A percentile compares a stretch with the other conserved stretches of the same genome.
These are phyloP conservation scores for Pantherophis vulpinus DNA, from an alignment of 2,797 vertebrate genomes.

Conservation along the genomic window DNA sequence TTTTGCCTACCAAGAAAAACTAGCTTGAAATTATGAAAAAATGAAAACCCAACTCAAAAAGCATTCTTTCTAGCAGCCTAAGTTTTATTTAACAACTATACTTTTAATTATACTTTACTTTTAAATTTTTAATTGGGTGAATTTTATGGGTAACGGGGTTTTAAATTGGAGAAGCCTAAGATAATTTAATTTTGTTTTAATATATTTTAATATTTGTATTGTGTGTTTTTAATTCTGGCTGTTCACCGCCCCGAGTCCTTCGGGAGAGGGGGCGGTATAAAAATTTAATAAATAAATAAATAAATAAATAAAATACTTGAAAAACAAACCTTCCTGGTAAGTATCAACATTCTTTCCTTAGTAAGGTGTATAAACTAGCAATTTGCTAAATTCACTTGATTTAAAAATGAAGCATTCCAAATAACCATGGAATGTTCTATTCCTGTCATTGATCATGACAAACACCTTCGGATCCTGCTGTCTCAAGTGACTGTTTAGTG, in stretches of 20 bases:
- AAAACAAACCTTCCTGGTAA: not conserved
- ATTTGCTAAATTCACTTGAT: not conserved
- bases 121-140: too few species aligned
- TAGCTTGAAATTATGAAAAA: not conserved
- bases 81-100: not conserved
- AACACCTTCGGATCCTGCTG: not conserved
- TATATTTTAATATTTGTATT: too few species aligned
- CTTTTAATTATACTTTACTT: too few species aligned
- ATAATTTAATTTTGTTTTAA: too few species aligned
- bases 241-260: too few species aligned
- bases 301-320: too few species aligned
- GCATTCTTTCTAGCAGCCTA: not conserved
- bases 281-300: too few species aligned
- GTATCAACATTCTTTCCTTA: not conserved
- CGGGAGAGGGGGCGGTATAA: too few species aligned
- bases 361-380: constrained; percentile 4
- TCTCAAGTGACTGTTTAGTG: not conserved
- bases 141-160: too few species aligned
- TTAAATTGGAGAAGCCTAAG: too few species aligned
- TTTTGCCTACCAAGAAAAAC: not conserved
- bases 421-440: not conserved
- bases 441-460: not conserved
- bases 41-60: not conserved
- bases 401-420: not conserved
- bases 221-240: too few species aligned